Conservation (phyloP, 1,140 invertebrate species). For the Halotydeus destructor region DNA sequence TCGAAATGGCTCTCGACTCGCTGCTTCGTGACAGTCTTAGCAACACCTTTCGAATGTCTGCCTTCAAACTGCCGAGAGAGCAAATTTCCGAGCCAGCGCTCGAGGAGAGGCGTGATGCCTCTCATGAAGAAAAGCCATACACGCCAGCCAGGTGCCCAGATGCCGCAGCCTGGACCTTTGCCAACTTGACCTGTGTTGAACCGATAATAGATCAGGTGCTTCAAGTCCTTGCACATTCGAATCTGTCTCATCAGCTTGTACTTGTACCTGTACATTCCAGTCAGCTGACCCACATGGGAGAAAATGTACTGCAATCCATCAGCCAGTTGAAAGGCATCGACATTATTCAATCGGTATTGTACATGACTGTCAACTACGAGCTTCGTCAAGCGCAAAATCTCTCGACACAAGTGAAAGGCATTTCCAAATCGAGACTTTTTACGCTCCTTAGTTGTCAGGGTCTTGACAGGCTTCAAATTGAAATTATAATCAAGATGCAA, state of each 20-base stretch:
- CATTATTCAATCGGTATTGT: slow-evolving; percentile 95
- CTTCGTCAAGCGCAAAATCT: slow-evolving; percentile 92
- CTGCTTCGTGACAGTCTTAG: slow-evolving; percentile 98
- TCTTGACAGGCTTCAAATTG: slow-evolving; percentile 98
- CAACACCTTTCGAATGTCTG: slow-evolving; percentile 92
- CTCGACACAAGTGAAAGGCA: slow-evolving; percentile 96
- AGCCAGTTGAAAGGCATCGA: slow-evolving; percentile 93
- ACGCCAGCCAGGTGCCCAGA: slow-evolving; percentile 98
- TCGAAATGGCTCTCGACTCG: slow-evolving; percentile 98
- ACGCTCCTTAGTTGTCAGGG: slow-evolving; percentile 93
- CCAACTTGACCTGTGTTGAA: slow-evolving; percentile 97
- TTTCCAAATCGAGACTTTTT: slow-evolving; percentile 99
- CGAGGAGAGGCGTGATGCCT: slow-evolving; percentile 89
- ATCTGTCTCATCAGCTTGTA: slow-evolving; percentile 99
- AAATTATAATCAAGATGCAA: slow-evolving; percentile 99
- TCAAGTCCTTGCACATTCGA: slow-evolving; percentile 98
- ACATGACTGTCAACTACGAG: slow-evolving; percentile 97
- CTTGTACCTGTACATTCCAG: slow-evolving; percentile 99
- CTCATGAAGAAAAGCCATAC: slow-evolving; percentile 99
- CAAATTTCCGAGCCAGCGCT: slow-evolving; percentile 94
- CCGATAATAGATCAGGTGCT: slow-evolving; percentile 96
- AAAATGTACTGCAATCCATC: slow-evolving; percentile 99
- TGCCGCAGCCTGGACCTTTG: slow-evolving; percentile 95
- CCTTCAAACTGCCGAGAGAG: slow-evolving; percentile 96
- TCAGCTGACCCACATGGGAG: slow-evolving; percentile 95